Percentiles rank a stretch among this genome's conserved stretches.
These are phyloP conservation scores for Lycopodina hypogea DNA, from an alignment of 37 sponge, comb jelly and placozoan species.

Conservation along the genomic window DNA sequence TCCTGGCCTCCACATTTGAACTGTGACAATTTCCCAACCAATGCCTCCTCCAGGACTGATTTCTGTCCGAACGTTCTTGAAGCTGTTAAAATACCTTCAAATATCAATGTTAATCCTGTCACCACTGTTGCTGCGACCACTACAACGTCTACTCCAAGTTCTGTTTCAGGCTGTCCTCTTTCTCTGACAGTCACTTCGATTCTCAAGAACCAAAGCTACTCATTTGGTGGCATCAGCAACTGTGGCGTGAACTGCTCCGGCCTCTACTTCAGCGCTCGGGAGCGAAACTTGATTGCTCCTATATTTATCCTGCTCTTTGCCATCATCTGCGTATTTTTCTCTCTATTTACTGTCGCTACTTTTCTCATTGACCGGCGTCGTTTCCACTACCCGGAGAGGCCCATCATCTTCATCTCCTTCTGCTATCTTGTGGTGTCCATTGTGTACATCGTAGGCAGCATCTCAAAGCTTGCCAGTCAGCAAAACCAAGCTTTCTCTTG, in stretches of 20 bases:
- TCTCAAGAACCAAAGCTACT: slow-evolving; percentile 20
- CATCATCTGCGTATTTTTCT: slow-evolving; percentile 66
- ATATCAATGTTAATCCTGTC: background rate
- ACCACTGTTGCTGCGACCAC: background rate
- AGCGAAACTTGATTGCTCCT: slow-evolving; percentile 50
- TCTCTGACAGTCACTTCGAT: too few relatives aligned
- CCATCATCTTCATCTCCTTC: slow-evolving; percentile 78
- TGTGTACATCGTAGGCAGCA: slow-evolving; percentile 72
- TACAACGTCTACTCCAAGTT: background rate
- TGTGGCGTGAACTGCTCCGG: slow-evolving; percentile 58
- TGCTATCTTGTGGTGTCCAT: slow-evolving; percentile 81
- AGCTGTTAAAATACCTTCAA: background rate
- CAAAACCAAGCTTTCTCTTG: slow-evolving; percentile 50
- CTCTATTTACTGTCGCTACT: slow-evolving; percentile 81
- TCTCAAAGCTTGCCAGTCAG: slow-evolving; percentile 54
- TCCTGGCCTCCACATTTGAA: slow-evolving; percentile 63
- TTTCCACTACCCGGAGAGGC: slow-evolving; percentile 92
- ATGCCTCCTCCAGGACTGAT: background rate
- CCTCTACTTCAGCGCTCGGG: slow-evolving; percentile 40
- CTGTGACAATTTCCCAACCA: slow-evolving; percentile 44
- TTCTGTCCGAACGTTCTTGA: background rate
- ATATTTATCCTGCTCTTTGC: slow-evolving; percentile 65
- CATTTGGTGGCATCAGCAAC: slow-evolving; percentile 37
- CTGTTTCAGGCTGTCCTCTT: background rate
- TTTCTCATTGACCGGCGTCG: slow-evolving; percentile 80